Conservation (phyloP, 2,888 invertebrate species). For the Eupithecia centaureata region DNA sequence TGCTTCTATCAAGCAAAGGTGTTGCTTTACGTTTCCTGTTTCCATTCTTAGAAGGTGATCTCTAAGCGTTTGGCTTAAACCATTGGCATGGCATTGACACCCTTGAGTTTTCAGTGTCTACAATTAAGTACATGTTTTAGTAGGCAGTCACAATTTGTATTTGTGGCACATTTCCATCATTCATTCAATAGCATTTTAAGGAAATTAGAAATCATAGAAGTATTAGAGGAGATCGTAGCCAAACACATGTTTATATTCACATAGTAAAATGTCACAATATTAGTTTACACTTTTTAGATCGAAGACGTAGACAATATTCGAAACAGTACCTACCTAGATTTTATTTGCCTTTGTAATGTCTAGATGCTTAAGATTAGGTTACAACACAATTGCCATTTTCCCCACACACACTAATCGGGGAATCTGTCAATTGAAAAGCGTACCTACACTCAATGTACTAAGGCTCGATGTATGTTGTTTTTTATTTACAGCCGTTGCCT, state of each 20-base stretch:
- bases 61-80: conserved; percentile 79
- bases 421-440: conserved; percentile 66
- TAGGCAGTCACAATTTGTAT: conserved; percentile 64
- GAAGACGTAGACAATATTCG: conserved; percentile 25
- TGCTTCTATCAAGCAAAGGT: conserved; percentile 78
- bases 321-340: conserved; percentile 34
- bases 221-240: conserved; percentile 46
- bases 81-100: conserved; percentile 81
- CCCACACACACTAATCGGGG: conserved; percentile 39
- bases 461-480: conserved; percentile 84
- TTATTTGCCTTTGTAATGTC: conserved; percentile 59
- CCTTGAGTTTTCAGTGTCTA: conserved; percentile 68
- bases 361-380: conserved; percentile 77
- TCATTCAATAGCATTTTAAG: conserved; percentile 12
- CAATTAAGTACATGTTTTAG: conserved; percentile 49
- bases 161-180: conserved; percentile 59
- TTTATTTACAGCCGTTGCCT: conserved; percentile 85
- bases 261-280: conserved; percentile 47
- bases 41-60: conserved; percentile 75
- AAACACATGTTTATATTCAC: conserved; percentile 58
- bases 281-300: conserved; percentile 48
- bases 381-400: conserved; percentile 67
- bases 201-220: conserved; percentile 43
- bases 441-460: conserved; percentile 77
- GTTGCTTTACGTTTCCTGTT: conserved; percentile 79